phyloP scores from a whole-genome alignment of 2,888 invertebrate genomes.

The Lycophotia porphyrea region DNA sequence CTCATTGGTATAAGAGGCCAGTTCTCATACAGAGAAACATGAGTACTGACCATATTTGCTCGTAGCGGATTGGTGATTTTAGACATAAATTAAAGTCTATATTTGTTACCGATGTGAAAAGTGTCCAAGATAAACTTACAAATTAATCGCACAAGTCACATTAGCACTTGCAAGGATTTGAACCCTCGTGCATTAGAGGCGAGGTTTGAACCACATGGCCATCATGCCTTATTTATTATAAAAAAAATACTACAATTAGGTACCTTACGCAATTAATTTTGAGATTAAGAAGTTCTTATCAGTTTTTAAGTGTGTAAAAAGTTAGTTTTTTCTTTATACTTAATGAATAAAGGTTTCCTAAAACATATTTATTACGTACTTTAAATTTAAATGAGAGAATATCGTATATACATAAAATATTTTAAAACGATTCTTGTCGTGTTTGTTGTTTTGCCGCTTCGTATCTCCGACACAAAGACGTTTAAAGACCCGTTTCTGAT shows the following conservation, averaged over 20 bases:
- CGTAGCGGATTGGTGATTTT: neutral
- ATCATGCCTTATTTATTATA: neutral
- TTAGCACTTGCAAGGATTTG: neutral
- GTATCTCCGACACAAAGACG: conserved; percentile 58
- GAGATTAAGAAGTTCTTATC: conserved; percentile 2
- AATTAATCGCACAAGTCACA: neutral
- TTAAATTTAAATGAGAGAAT: conserved; percentile 47
- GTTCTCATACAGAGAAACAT: too few species aligned
- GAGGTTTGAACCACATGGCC: neutral
- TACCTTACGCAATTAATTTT: neutral
- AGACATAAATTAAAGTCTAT: neutral
- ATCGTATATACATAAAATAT: conserved; percentile 40
- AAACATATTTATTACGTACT: conserved; percentile 48
- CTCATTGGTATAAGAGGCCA: neutral
- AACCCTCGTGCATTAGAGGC: neutral
- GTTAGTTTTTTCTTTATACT: neutral
- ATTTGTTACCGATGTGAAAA: neutral
- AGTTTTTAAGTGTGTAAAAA: neutral
- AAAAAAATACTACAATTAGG: neutral
- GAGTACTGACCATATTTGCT: neutral
- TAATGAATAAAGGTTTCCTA: conserved; percentile 23
- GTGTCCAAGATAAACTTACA: neutral
- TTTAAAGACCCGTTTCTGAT: conserved; percentile 60
- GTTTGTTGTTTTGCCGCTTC: conserved; percentile 25
- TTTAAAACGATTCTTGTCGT: conserved; percentile 32